Percentiles rank a stretch among this genome's conserved stretches.
Evolutionary conservation across 2,888 invertebrate genomes (phyloP).

Genomic region (Tribolium freemani): DNA sequence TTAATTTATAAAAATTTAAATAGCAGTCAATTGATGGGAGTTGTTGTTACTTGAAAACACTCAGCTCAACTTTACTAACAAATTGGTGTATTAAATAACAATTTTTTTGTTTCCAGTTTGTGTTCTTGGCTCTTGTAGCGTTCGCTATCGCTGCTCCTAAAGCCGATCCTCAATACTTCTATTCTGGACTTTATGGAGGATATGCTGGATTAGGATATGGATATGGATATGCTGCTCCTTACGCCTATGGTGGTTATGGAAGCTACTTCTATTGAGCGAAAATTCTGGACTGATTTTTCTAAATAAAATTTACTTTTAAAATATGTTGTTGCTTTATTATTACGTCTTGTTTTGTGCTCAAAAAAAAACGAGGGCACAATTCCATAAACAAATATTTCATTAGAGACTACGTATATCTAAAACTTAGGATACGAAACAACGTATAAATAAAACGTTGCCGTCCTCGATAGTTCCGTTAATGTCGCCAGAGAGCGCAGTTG

Average conservation of each 20-base stretch:
- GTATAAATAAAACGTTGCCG: no score
- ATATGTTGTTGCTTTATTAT: not conserved
- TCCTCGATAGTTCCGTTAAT: no score
- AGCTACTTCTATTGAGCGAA: not conserved
- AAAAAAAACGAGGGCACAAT: no score
- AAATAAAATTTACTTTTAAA: not conserved
- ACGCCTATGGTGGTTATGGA: constrained; percentile 14
- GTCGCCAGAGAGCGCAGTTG: no score
- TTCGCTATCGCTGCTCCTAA: constrained; percentile 18
- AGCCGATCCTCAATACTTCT: constrained; percentile 5
- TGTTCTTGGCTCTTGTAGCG: constrained; percentile 19
- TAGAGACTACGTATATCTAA: no score
- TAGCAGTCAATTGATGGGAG: no score
- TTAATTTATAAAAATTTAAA: no score
- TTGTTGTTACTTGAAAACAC: no score
- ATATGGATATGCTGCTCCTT: constrained; percentile 20
- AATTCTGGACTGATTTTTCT: not conserved
- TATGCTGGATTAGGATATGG: constrained; percentile 24
- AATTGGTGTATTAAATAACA: no score
- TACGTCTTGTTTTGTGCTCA: not conserved
- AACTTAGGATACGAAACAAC: no score
- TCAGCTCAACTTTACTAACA: no score
- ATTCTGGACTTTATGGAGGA: constrained; percentile 1
- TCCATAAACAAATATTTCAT: no score
- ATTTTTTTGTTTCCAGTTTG: constrained; percentile 1